phyloP scores from a whole-genome alignment of 2,888 invertebrate species.

The Flexamia atlantica region DNA sequence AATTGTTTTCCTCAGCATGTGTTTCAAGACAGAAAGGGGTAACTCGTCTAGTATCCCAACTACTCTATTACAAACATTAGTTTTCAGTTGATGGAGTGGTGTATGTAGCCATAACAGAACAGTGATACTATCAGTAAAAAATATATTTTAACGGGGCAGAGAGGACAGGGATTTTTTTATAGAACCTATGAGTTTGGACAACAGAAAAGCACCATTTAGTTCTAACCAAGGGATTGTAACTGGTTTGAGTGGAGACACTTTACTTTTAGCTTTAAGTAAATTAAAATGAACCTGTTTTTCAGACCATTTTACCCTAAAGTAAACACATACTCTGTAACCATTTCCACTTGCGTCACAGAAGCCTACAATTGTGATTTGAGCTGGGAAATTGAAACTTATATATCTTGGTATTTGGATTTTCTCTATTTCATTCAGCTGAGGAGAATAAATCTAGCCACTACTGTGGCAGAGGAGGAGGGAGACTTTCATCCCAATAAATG shows the following conservation, averaged over 20 bases:
- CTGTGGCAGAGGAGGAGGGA: neutral
- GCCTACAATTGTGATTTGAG: neutral
- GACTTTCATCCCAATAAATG: neutral
- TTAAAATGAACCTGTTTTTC: neutral
- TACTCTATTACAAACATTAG: constrained; percentile 1
- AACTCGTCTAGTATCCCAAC: neutral
- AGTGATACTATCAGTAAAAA: constrained; percentile 15
- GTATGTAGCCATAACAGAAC: constrained; percentile 9
- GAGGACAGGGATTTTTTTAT: too few species aligned
- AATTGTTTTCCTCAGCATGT: neutral
- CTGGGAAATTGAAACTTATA: neutral
- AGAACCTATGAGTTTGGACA: too few species aligned
- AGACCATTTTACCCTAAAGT: neutral
- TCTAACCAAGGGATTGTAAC: neutral
- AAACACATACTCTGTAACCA: neutral
- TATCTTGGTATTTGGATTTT: constrained; percentile 17
- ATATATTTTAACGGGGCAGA: too few species aligned
- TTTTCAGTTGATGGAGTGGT: neutral
- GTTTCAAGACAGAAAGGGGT: neutral
- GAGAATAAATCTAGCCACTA: too few species aligned
- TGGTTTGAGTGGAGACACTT: constrained; percentile 11
- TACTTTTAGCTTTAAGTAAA: neutral
- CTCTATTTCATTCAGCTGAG: neutral
- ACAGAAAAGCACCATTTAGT: too few species aligned
- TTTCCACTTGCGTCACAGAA: constrained; percentile 35